Conservation (phyloP, 1,140 invertebrate species). For the Bombus haemorrhoidalis region DNA sequence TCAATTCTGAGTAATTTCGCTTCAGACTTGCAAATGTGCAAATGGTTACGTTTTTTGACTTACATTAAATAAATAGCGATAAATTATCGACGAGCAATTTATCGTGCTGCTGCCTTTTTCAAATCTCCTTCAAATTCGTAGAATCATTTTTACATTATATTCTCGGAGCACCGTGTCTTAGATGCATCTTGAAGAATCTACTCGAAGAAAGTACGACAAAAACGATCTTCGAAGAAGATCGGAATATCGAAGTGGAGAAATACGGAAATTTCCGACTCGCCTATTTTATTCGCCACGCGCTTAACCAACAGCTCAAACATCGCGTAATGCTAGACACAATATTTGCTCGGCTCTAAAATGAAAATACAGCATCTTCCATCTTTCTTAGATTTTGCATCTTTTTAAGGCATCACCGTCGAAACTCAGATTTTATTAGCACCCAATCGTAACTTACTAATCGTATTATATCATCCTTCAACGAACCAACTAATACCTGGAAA, state of each 20-base stretch:
- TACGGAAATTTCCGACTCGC: neutral
- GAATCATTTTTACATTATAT: neutral
- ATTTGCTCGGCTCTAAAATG: neutral
- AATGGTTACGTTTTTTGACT: neutral
- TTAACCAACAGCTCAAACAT: neutral
- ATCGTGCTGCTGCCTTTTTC: neutral
- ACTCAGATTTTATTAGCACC: neutral
- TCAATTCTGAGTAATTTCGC: neutral
- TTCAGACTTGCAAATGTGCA: slow-evolving; percentile 23
- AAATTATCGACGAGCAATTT: neutral
- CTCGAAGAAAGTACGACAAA: too few species aligned
- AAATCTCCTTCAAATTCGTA: neutral
- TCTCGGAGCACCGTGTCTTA: too few species aligned
- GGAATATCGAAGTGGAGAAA: neutral
- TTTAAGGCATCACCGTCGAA: neutral
- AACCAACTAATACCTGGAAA: neutral
- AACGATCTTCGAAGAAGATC: too few species aligned
- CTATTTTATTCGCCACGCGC: neutral
- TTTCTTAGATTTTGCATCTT: neutral
- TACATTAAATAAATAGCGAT: neutral
- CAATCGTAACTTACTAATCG: neutral
- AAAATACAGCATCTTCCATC: neutral
- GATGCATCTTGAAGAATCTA: too few species aligned
- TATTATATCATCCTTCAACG: neutral
- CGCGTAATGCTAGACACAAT: neutral